These are phyloP conservation scores for Syngnathus scovelli DNA, from an alignment of 2,113 vertebrate genomes.

Conservation along the genomic window DNA sequence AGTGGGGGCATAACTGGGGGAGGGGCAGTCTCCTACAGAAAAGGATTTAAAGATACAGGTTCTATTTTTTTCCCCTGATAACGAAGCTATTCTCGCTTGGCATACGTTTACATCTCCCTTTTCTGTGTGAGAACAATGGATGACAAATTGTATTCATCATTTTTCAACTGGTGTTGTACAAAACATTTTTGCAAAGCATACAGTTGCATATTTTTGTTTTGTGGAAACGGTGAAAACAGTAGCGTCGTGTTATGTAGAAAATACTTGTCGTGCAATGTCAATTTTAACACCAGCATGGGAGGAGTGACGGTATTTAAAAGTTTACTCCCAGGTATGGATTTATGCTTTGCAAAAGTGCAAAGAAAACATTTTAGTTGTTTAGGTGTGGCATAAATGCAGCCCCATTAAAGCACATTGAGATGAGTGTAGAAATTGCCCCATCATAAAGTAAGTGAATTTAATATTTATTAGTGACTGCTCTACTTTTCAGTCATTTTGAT, in stretches of 20 bases:
- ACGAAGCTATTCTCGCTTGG: constrained; percentile 48
- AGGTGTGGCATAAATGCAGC: no score
- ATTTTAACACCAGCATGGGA: neutral
- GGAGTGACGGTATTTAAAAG: neutral
- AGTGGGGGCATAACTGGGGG: constrained; percentile 60
- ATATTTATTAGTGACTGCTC: no score
- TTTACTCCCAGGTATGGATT: neutral
- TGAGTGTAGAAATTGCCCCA: no score
- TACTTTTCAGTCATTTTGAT: no score
- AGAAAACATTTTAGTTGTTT: neutral
- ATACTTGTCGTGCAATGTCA: neutral
- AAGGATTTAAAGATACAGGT: constrained; percentile 68
- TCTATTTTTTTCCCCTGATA: constrained; percentile 49
- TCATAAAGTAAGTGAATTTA: no score
- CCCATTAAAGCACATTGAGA: no score
- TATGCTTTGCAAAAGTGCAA: neutral
- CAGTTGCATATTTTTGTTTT: no score
- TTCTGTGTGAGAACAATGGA: no score
- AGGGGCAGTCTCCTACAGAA: constrained; percentile 64
- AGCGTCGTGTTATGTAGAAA: neutral
- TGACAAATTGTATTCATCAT: no score
- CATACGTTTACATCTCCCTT: constrained; percentile 6
- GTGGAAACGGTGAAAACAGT: neutral
- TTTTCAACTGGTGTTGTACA: no score
- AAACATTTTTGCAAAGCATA: no score